Evolutionary conservation across 2,113 vertebrate genomes (phyloP).

Genomic region (Grantiella picta): DNA sequence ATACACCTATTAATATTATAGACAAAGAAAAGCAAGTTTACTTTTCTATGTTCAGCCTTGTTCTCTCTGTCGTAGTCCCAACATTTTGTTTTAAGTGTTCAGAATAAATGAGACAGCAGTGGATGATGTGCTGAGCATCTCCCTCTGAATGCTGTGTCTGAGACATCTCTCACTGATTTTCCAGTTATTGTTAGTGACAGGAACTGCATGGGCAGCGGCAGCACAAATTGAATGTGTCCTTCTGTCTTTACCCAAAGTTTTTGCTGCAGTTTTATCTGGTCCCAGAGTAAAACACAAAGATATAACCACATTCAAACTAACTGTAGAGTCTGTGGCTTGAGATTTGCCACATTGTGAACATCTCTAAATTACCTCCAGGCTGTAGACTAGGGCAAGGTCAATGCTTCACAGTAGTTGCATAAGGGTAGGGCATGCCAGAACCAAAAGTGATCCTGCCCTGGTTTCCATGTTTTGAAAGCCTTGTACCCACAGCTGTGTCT

Average conservation of each 20-base stretch:
- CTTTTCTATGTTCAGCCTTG: neutral
- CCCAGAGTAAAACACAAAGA: neutral
- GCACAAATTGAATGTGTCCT: neutral
- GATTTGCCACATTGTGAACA: neutral
- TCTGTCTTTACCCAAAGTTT: neutral
- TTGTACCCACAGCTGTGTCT: neutral
- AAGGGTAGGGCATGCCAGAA: neutral
- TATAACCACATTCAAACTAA: neutral
- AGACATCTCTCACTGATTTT: neutral
- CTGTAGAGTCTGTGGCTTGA: neutral
- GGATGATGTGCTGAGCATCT: neutral
- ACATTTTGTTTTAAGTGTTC: neutral
- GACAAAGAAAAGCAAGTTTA: slow-evolving; percentile 15
- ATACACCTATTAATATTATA: neutral
- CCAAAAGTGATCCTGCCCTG: neutral
- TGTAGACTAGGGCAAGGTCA: neutral
- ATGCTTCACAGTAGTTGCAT: neutral
- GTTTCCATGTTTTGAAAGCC: neutral
- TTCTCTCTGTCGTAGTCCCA: neutral
- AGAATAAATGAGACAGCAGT: neutral
- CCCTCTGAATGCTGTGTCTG: neutral
- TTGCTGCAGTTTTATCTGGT: neutral
- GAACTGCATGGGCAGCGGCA: neutral
- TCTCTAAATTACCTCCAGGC: neutral
- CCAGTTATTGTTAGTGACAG: neutral